phyloP scores from a whole-genome alignment of 2,113 vertebrate genomes.

The Gallinago undulata region DNA sequence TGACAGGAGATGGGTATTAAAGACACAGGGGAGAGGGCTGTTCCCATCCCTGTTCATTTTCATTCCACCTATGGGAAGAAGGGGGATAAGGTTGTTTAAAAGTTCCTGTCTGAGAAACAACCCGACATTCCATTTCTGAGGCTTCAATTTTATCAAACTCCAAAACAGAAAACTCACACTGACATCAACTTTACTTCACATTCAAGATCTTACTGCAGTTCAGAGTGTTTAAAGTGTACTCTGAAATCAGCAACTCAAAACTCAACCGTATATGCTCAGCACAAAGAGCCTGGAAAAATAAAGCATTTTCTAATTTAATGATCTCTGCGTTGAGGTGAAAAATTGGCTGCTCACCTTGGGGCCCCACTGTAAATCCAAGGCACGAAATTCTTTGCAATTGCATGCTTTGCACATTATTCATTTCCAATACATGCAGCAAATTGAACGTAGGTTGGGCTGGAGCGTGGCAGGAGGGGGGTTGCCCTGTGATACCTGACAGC shows the following conservation, averaged over 20 bases:
- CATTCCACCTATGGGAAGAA: not conserved
- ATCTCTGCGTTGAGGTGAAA: conserved; percentile 22
- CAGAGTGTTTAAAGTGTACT: not conserved
- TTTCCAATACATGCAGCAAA: not conserved
- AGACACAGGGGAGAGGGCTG: not conserved
- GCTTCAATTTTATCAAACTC: not conserved
- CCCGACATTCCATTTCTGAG: not conserved
- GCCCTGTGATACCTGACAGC: not conserved
- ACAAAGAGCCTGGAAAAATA: not conserved
- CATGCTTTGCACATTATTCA: not conserved
- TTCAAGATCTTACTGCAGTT: not conserved
- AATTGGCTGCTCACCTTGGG: conserved; percentile 29
- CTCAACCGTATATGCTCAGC: not conserved
- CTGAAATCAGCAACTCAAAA: conserved; percentile 19
- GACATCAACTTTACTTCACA: not conserved
- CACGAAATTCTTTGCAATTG: conserved; percentile 37
- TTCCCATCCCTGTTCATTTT: not conserved
- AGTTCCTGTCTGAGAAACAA: not conserved
- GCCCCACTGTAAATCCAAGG: conserved; percentile 10
- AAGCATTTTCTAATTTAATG: conserved; percentile 27
- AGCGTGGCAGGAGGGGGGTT: not conserved
- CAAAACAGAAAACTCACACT: not conserved
- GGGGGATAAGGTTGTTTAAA: not conserved
- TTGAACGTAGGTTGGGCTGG: not conserved
- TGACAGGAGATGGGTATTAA: not conserved